Evolutionary conservation across 1,140 invertebrate species (phyloP), one percentile per base, ranked within the genome.

Genomic region (Thaumetopoea pityocampa): DNA sequence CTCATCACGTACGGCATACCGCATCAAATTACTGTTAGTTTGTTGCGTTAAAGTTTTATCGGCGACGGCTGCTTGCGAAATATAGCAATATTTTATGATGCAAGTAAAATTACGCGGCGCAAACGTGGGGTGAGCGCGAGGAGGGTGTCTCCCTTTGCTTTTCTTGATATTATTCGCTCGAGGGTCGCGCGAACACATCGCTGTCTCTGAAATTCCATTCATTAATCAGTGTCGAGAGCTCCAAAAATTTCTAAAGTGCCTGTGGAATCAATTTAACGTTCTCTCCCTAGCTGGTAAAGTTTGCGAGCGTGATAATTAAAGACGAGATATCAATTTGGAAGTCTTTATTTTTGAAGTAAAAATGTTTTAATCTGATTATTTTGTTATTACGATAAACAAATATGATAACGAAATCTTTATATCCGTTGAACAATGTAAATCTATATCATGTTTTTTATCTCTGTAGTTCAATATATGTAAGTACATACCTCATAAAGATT

Each of bases 211-310:
- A 80, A 82, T 72, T 71, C 63, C 70, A 56, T 68, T 72, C 71
- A 80, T 83, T 83, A 79, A 83, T 83, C 79, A 83, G 68, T 78
- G 76, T 79, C 72, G 55, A 64, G 70, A 49, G 71, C 60, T 69
- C 69, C 77, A 84, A 81, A 84, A 74, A 78, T 74, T 76, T 77
- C 61, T 57, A 61, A 83, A 80, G 70, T 67, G 66, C 67, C 60
- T 62, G 62, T 62, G 59, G 68, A 83, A 77, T 79, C 72, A 83
- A 83, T 83, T 83, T 80, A 56, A 67, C 60, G 56, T 66, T 63
- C 67, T 33, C 67, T 51, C 59, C 65, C 60, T 60, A 63, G 67
- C 67, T 72, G 58, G 55, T 22, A 71, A 77, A 79, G 51, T 78
- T 72, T 63, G 33, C 46, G 34, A 66, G 50, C 62, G 64, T 62